Base-by-base conservation (phyloP, 2,888 invertebrate species). In the Synergus japonicus region DNA sequence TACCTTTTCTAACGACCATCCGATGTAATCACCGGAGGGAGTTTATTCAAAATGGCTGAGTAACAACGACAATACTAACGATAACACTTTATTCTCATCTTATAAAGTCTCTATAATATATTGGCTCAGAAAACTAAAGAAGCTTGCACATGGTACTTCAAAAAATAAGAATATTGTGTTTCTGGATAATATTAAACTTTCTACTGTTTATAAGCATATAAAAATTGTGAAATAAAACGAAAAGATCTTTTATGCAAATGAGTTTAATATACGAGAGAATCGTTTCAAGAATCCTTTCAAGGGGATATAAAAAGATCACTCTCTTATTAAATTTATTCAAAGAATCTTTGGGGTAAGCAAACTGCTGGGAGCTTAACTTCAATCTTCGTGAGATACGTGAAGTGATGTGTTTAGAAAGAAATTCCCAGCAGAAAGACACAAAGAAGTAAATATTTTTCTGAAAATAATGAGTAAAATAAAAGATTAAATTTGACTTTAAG, bases 1-100 rank as follows among this genome's bases (percentile, higher is more conserved):
- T 80, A 81, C 81, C 79, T 77, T 79, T 76, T 44, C 80, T 81
- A 80, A 80, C 83, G 82, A 82, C 81, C 81, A 76, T 77, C 81
- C 79, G 80, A 83, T 82, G 79, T 79, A 81, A 84, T 84, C 73
- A 73, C 49, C 49, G 49, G 49, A 73, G 54, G 37, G 73, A 73
- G 54, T 49, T 49, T 73, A 73, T 54, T 73, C 73, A 73, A 73
- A 73, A 73, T 73, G 49, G 37, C 54, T 54, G 54, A 29, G 15
- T 18, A 49, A 73, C 37, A 73, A 54, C 22, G 73, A 37, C 54
- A 73, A 69, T 54, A 37, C n/a, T 9, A 37, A 29, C 12, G 67
- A 46, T 67, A 67, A 18, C 22, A 46, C 7, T 69, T 29, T 69
- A 69, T 49, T 49, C 46, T 69, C 29, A 46, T 22, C 46, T 15